Conservation (phyloP, 2,797 vertebrate genomes). For the Phrynocephalus vlangalii region DNA sequence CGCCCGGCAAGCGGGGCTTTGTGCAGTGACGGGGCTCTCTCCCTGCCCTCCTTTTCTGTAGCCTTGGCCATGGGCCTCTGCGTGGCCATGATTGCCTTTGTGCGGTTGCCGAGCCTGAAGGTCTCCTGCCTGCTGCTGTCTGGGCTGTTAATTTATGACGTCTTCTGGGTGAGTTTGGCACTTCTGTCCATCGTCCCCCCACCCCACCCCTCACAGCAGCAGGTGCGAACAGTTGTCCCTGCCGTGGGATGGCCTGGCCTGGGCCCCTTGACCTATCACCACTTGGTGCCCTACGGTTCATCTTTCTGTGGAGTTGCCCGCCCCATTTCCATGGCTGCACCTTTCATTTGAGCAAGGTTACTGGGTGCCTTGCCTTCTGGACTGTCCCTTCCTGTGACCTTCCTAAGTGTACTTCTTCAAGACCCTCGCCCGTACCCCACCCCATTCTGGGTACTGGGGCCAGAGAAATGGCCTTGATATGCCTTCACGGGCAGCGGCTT, state of each 20-base stretch:
- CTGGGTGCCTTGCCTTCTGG: too few species aligned
- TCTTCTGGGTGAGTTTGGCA: conserved; percentile 94
- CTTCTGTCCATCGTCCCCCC: conserved; percentile 37
- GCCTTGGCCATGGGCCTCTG: conserved; percentile 98
- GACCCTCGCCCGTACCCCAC: not conserved
- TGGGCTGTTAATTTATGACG: conserved; percentile 98
- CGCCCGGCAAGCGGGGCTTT: rapidly evolving
- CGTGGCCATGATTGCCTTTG: conserved; percentile 99
- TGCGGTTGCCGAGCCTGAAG: conserved; percentile 98
- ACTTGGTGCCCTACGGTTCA: too few species aligned
- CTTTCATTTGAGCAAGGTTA: not conserved
- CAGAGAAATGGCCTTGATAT: not conserved
- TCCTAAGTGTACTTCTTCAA: not conserved
- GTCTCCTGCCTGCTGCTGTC: conserved; percentile 98
- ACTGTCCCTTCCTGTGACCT: not conserved
- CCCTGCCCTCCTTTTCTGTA: conserved; percentile 68
- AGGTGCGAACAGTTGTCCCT: not conserved
- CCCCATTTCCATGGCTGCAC: not conserved
- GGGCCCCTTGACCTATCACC: not conserved
- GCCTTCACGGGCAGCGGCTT: not conserved
- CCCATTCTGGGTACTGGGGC: too few species aligned
- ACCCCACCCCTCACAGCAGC: not conserved
- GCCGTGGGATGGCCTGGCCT: not conserved
- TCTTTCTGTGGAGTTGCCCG: not conserved
- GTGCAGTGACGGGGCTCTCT: conserved; percentile 28